Percentiles rank a stretch among this genome's conserved stretches.
Evolutionary conservation across 2,113 vertebrate genomes (phyloP).

Genomic region (Lates calcarifer): DNA sequence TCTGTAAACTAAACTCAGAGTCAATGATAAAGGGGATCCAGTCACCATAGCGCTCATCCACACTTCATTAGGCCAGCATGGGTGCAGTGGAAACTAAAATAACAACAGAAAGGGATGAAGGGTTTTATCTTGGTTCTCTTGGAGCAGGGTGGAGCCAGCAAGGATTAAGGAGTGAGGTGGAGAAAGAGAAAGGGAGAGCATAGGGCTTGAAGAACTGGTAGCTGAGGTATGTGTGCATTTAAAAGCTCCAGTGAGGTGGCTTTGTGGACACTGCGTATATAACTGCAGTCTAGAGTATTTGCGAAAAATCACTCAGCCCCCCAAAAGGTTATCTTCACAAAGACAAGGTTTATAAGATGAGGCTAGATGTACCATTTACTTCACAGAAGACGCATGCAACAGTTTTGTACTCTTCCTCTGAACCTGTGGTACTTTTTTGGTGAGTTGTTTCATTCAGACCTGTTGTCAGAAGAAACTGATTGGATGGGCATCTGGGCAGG

Average conservation of each 20-base stretch:
- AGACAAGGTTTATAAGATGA: not conserved
- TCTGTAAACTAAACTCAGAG: slow-evolving; percentile 81
- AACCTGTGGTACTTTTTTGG: too few species aligned
- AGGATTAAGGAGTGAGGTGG: not conserved
- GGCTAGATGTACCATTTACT: not conserved
- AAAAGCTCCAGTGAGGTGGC: slow-evolving; percentile 16
- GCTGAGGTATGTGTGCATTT: slow-evolving; percentile 14
- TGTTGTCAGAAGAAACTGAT: too few species aligned
- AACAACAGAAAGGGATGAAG: slow-evolving; percentile 57
- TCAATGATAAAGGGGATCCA: slow-evolving; percentile 81
- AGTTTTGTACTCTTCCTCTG: not conserved
- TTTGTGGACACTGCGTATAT: not conserved
- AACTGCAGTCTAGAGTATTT: slow-evolving; percentile 2
- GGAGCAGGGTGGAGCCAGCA: slow-evolving; percentile 6
- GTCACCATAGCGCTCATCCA: slow-evolving; percentile 72
- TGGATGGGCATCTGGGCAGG: too few species aligned
- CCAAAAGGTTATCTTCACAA: not conserved
- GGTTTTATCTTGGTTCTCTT: slow-evolving; percentile 21
- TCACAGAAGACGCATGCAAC: not conserved
- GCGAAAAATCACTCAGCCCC: not conserved
- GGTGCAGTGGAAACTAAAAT: slow-evolving; percentile 62
- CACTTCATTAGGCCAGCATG: slow-evolving; percentile 79
- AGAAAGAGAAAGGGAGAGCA: slow-evolving; percentile 6
- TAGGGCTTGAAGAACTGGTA: slow-evolving; percentile 11
- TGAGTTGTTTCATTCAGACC: too few species aligned